These are phyloP conservation scores for Cyprinodon diabolis DNA, from an alignment of 2,797 vertebrate species.

Conservation along the genomic window DNA sequence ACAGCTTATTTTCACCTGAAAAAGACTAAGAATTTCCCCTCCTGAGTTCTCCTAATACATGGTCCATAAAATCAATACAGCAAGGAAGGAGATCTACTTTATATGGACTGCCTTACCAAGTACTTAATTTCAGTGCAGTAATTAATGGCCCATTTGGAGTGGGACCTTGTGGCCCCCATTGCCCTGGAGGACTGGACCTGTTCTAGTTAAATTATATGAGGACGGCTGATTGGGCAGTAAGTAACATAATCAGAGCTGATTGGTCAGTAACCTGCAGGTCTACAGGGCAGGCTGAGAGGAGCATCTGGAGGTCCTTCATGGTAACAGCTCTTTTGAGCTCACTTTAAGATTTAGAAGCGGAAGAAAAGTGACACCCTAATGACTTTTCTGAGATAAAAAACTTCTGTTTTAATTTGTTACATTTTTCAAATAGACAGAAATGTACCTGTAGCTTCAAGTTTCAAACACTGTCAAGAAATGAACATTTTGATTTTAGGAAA, in stretches of 20 bases:
- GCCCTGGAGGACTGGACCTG: slow-evolving; percentile 73
- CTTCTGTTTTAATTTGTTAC: background rate
- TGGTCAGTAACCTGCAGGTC: slow-evolving; percentile 74
- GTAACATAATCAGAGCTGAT: slow-evolving; percentile 78
- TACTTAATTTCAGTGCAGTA: slow-evolving; percentile 81
- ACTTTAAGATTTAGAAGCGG: background rate
- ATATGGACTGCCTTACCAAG: slow-evolving; percentile 67
- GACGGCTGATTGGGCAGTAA: slow-evolving; percentile 65
- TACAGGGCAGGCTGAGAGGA: slow-evolving; percentile 41
- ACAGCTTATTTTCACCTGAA: slow-evolving; percentile 55
- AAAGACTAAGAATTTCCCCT: slow-evolving; percentile 38
- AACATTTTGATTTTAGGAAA: background rate
- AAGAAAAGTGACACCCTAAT: background rate
- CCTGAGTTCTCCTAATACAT: slow-evolving; percentile 48
- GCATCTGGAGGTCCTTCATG: slow-evolving; percentile 31
- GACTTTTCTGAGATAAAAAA: background rate
- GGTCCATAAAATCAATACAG: slow-evolving; percentile 78
- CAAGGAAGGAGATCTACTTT: slow-evolving; percentile 61
- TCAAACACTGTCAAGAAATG: background rate
- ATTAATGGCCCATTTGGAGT: slow-evolving; percentile 80
- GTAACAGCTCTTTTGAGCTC: slow-evolving; percentile 20
- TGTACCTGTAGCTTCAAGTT: background rate
- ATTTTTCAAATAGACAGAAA: background rate
- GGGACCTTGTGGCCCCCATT: slow-evolving; percentile 71
- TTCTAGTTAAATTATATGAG: slow-evolving; percentile 79